These are phyloP conservation scores for Salvelinus fontinalis DNA, from an alignment of 2,113 vertebrate genomes.

Conservation along the genomic window DNA sequence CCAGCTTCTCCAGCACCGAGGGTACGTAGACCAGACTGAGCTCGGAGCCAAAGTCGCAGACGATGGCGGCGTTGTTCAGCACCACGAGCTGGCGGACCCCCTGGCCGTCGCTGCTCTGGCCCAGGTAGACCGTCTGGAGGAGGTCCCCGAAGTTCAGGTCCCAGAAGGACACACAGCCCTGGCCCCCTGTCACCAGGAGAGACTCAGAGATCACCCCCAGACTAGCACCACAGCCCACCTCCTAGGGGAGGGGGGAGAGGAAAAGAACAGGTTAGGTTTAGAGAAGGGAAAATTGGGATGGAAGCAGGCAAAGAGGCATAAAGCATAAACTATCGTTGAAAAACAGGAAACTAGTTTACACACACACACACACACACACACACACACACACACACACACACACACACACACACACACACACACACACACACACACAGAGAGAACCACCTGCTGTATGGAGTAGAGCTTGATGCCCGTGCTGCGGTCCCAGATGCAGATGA, in stretches of 20 bases:
- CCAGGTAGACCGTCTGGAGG: slow-evolving; percentile 94
- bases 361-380: no score
- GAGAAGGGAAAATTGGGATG: neutral
- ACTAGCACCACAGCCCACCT: slow-evolving; percentile 92
- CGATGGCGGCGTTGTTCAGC: slow-evolving; percentile 92
- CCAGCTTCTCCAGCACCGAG: slow-evolving; percentile 94
- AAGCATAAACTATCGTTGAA: no score
- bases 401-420: no score
- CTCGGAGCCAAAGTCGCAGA: slow-evolving; percentile 96
- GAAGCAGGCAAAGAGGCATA: no score
- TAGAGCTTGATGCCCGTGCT: slow-evolving; percentile 92
- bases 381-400: no score
- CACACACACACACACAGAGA: no score
- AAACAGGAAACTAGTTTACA: no score
- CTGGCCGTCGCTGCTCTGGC: slow-evolving; percentile 91
- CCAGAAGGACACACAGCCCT: slow-evolving; percentile 98
- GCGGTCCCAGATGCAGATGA: slow-evolving; percentile 97
- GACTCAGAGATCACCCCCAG: slow-evolving; percentile 94
- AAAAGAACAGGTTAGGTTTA: neutral
- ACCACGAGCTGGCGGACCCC: slow-evolving; percentile 93
- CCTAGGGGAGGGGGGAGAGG: slow-evolving; percentile 67
- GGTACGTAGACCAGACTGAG: slow-evolving; percentile 97
- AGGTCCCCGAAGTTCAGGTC: slow-evolving; percentile 95
- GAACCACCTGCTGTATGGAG: slow-evolving; percentile 91
- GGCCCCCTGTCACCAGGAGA: slow-evolving; percentile 92